Evolutionary conservation across 2,797 vertebrate species (phyloP).

Genomic region (Pelodytes ibericus): DNA sequence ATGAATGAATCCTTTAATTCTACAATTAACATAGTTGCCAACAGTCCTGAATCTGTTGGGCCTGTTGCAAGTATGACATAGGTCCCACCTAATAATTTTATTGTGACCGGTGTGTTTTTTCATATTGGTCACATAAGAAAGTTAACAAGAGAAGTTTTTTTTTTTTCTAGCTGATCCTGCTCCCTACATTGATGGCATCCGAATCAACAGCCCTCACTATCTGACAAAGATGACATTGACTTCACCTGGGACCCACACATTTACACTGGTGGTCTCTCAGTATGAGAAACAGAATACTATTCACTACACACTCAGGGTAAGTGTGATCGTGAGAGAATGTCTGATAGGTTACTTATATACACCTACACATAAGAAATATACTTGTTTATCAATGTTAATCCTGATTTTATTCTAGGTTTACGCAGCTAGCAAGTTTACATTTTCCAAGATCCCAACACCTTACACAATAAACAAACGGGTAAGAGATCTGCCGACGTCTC

Average conservation of each 20-base stretch:
- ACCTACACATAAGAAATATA: too few species aligned
- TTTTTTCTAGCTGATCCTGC: slow-evolving; percentile 85
- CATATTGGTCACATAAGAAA: too few species aligned
- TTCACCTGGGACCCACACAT: slow-evolving; percentile 84
- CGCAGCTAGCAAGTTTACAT: slow-evolving; percentile 90
- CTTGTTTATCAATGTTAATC: too few species aligned
- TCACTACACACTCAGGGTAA: slow-evolving; percentile 94
- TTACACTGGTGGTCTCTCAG: slow-evolving; percentile 96
- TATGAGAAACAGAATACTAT: slow-evolving; percentile 99
- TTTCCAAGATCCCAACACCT: slow-evolving; percentile 93
- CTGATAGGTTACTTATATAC: too few species aligned
- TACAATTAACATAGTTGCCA: too few species aligned
- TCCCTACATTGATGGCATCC: slow-evolving; percentile 94
- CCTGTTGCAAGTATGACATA: too few species aligned
- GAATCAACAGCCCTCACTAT: slow-evolving; percentile 98
- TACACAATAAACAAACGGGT: slow-evolving; percentile 92
- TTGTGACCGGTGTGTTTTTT: too few species aligned
- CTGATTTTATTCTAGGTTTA: slow-evolving; percentile 79
- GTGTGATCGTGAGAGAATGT: too few species aligned
- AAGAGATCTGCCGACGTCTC: slow-evolving; percentile 49
- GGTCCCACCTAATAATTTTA: too few species aligned
- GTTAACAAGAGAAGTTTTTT: slow-evolving; percentile 14
- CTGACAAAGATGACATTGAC: slow-evolving; percentile 95
- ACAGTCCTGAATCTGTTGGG: too few species aligned
- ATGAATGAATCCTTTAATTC: too few species aligned